These are phyloP conservation scores for Loxodonta africana DNA, from an alignment of 2,113 vertebrate genomes.

Conservation along the genomic window DNA sequence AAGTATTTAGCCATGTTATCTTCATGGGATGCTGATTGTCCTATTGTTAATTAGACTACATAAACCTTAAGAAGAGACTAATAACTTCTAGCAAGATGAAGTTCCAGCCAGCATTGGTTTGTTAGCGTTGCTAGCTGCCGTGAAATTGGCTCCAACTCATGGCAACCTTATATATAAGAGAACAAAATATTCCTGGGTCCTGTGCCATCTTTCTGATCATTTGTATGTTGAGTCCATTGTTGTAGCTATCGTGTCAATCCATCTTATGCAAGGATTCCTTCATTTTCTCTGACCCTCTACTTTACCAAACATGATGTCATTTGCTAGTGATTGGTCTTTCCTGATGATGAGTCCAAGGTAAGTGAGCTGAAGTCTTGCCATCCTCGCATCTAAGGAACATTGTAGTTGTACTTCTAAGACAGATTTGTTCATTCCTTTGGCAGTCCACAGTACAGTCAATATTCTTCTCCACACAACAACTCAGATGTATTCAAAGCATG, in stretches of 20 bases:
- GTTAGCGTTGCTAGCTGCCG: neutral
- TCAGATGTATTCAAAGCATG: neutral
- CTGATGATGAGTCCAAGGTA: neutral
- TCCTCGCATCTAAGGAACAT: neutral
- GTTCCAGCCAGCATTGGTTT: neutral
- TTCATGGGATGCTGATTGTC: neutral
- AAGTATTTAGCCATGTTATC: neutral
- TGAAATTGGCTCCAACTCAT: neutral
- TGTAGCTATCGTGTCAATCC: neutral
- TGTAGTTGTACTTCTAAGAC: neutral
- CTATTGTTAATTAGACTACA: neutral
- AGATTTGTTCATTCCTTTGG: neutral
- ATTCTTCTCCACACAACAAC: neutral
- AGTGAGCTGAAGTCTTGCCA: neutral
- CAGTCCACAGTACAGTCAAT: neutral
- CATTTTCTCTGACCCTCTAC: neutral
- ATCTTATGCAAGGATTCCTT: neutral
- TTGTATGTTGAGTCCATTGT: neutral
- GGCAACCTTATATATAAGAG: neutral
- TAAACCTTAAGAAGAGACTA: neutral
- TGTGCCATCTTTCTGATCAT: neutral
- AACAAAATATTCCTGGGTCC: neutral
- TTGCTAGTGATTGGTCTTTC: neutral
- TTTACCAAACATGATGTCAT: neutral
- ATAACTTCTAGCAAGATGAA: neutral